Evolutionary conservation across 2,888 invertebrate species (phyloP), one percentile per base, ranked within the genome.

Genomic region (Latrodectus hesperus): DNA sequence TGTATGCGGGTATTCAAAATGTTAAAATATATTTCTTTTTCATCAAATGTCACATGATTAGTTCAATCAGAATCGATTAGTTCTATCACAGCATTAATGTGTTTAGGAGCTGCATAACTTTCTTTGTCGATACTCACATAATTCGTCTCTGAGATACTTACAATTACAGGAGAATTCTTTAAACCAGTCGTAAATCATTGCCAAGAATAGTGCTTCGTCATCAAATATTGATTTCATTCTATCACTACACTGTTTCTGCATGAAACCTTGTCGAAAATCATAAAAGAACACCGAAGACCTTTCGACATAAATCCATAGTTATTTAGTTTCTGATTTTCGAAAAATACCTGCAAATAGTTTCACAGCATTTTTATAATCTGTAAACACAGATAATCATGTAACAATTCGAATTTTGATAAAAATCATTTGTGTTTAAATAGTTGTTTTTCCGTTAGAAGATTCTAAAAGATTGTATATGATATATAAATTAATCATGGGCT

Each of bases 371-470:
- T 38, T 9, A 38, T 38, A 38, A 12, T 38, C 70, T 70, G 10
- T 70, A 17, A 70, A 38, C 16, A 11, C 70, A 38, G 38, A 38
- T 38, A 38, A 38, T 38, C 38, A 38, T 6, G 22, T 38, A 38
- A 38, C 38, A 26, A 38, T 26, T 70, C 11, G 70, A 70, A 38
- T 70, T 70, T 70, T 70, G 9, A 70, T 70, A 38, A 70, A 70
- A 60, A 60, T 38, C 22, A 6, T n/a, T n/a, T 68, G 68, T 1
- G 11, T 12, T 68, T 12, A 68, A 14, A 12, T 17, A 26, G 55
- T 5, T 60, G 60, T 60, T 16, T 68, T 68, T 68, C 17, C 22
- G 17, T 68, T 17, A 6, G 8, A 12, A 68, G 17, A 68, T 68
- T 68, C 26, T 68, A 68, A 68, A 17, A 11, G 0, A 11, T 55